Percentiles rank a stretch among this genome's conserved stretches.
Evolutionary conservation across 2,797 vertebrate genomes (phyloP).

Genomic region (Microcaecilia unicolor): DNA sequence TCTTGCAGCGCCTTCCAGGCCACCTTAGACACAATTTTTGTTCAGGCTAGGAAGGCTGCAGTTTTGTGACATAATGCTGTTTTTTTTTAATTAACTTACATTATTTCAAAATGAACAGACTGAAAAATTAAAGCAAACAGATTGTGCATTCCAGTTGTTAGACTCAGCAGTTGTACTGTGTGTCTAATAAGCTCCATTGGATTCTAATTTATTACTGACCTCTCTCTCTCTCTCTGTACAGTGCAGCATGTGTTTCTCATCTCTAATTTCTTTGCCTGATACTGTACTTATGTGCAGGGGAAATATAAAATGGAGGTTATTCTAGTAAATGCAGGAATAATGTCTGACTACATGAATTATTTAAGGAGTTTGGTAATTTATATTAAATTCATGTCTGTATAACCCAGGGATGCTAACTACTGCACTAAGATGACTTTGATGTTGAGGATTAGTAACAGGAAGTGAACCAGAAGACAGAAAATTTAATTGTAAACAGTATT

Average conservation of each 20-base stretch:
- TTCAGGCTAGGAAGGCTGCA: too few relatives aligned
- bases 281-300: conserved; percentile 20
- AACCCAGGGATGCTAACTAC: conserved; percentile 68
- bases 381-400: conserved; percentile 39
- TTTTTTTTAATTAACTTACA: too few relatives aligned
- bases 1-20: conserved; percentile 26
- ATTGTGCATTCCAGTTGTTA: too few relatives aligned
- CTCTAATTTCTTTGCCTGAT: too few relatives aligned
- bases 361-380: conserved; percentile 43
- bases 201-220: too few relatives aligned
- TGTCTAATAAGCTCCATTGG: too few relatives aligned
- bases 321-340: conserved; percentile 38
- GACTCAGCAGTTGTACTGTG: too few relatives aligned
- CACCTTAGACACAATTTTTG: conserved; percentile 23
- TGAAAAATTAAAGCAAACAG: too few relatives aligned
- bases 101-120: too few relatives aligned
- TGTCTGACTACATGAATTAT: conserved; percentile 35
- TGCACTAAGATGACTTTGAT: conserved; percentile 71
- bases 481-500: conserved; percentile 65
- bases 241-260: too few relatives aligned
- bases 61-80: too few relatives aligned
- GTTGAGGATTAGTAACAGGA: conserved; percentile 68
- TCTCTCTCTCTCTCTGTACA: too few relatives aligned
- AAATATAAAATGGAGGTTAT: conserved; percentile 30
- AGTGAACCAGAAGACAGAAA: conserved; percentile 72